Evolutionary conservation across 2,888 invertebrate genomes (phyloP), one percentile per base, ranked within the genome.

Genomic region (Azorinus chamasolen): DNA sequence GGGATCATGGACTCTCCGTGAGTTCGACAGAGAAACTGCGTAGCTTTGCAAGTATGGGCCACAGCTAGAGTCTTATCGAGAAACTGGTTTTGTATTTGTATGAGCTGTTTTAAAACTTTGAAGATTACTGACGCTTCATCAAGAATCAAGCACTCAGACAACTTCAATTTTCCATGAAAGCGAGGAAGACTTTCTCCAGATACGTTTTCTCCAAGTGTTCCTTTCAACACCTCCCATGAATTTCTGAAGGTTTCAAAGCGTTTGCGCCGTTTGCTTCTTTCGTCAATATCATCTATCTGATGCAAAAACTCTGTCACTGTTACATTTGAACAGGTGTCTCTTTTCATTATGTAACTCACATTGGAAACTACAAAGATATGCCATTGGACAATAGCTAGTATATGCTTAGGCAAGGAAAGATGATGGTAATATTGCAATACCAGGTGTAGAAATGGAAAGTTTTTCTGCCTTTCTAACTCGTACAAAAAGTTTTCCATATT

Each of bases 331-430:
- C 79, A 85, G 18, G 76, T 68, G 1, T 65, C 61, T 50, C 73
- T 78, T 50, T 74, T 77, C 51, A 83, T 64, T 18, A 62, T 72
- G 62, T 81, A 85, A 61, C 73, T 83, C 25, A 62, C 64, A 53
- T 59, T 64, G 25, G 73, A 32, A 10, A 80, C 71, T 18, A 66
- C 66, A 25, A 75, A 20, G 41, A 79, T 37, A 41, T 85, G 83
- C 85, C 85, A 85, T 14, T 70, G 78, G 3, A 85, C 25, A 14
- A 85, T 71, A 10, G 57, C 43, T 10, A 58, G 45, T 2, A 85
- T 70, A 32, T 76, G 65, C 20, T 66, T 50, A 51, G 75, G 77
- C 1, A 81, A 41, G 8, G 22, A 0, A 12, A 85, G 64, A 16
- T 54, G 20, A 6, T 58, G 22, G 62, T 71, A 22, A 14, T 50